Base-by-base conservation (phyloP, 2,113 vertebrate species). In the Recurvirostra avosetta region DNA sequence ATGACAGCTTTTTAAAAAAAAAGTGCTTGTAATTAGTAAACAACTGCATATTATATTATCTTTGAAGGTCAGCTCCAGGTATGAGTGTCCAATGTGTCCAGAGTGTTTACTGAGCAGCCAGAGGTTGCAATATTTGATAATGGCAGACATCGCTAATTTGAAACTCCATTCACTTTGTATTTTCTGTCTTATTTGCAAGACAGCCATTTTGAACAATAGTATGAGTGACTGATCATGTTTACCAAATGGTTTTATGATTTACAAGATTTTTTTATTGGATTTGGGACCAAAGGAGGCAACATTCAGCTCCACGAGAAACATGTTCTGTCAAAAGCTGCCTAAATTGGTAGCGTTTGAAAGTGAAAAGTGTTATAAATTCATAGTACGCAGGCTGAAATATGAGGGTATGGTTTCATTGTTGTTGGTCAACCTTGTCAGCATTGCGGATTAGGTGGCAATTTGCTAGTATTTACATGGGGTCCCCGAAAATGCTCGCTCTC, bases 381-480 rank as follows among this genome's bases (percentile, higher is more conserved):
- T 27, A 20, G 13, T 41, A 25, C 0, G 0, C n/a, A 20, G 66
- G 22, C 38, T 79, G 58, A 65, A 49, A 47, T 15, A 8, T 0
- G 22, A 81, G 32, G 58, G 25, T 41, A 43, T 80, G 86, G 29
- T 83, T 61, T 90, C n/a, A 23, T 36, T 4, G 0, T 1, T 26
- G 5, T 71, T 94, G 17, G 41, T 58, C 41, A 63, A 1, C 74
- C 6, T 13, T 30, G 15, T 55, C 20, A 50, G n/a, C 11, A 0
- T 4, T 68, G 40, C 0, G 3, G 47, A 38, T 65, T 65, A 43
- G 56, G 4, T 63, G 26, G 38, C 23, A 23, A 1, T 40, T 68
- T 30, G 45, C 14, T 26, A 0, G 3, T 36, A 0, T 62, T 76
- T 30, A 3, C 2, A 1, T 29, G 62, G 25, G 21, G 8, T 41